phyloP scores from a whole-genome alignment of 2,113 vertebrate species.

The Semnopithecus entellus region DNA sequence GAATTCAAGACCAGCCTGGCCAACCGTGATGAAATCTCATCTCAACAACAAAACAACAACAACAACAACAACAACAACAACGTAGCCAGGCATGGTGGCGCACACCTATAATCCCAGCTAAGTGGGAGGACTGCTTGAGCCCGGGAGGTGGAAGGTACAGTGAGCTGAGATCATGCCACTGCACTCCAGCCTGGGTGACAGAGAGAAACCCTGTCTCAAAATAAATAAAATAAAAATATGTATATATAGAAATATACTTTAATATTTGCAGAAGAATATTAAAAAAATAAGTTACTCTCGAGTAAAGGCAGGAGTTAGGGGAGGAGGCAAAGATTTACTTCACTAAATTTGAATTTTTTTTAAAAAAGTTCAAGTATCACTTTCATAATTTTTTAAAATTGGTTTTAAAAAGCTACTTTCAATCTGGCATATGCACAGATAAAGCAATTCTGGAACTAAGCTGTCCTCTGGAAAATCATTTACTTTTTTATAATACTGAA shows the following conservation, averaged over 20 bases:
- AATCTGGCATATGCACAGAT: not conserved
- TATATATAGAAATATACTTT: not conserved
- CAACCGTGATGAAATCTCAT: not conserved
- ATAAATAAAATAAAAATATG: not conserved
- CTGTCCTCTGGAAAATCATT: not conserved
- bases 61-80: not conserved
- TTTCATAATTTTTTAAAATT: not conserved
- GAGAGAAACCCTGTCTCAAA: not conserved
- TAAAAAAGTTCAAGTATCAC: not conserved
- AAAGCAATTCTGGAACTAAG: not conserved
- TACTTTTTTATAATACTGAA: not conserved
- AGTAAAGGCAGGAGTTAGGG: not conserved
- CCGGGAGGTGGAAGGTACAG: fast-evolving
- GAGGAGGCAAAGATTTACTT: not conserved
- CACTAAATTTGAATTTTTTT: not conserved
- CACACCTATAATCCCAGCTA: not conserved
- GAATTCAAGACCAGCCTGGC: not conserved
- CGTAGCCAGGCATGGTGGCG: not conserved
- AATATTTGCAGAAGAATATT: not conserved
- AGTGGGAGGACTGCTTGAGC: not conserved
- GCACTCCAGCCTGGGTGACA: not conserved
- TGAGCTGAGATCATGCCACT: not conserved
- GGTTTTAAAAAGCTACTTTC: not conserved
- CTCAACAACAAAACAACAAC: not conserved
- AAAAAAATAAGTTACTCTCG: not conserved